These are phyloP conservation scores for Drosophila melanica DNA, from an alignment of 1,140 invertebrate species.

Conservation along the genomic window DNA sequence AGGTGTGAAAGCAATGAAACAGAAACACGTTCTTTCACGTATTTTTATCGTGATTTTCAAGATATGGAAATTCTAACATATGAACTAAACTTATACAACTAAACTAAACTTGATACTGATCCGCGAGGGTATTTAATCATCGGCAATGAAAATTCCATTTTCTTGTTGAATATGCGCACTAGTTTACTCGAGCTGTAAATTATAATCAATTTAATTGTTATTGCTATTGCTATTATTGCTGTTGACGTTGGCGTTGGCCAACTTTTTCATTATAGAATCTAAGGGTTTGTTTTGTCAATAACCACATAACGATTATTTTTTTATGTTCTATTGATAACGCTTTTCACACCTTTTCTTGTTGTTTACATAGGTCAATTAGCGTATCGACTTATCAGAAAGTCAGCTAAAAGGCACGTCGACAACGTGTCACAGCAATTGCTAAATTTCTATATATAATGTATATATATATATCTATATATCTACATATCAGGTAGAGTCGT, in stretches of 20 bases:
- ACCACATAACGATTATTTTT: conserved; percentile 10
- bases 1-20: too few species aligned
- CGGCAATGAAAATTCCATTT: too few species aligned
- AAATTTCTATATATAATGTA: background rate
- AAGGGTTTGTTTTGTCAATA: conserved; percentile 5
- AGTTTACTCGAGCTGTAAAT: conserved; percentile 26
- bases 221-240: background rate
- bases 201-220: conserved; percentile 30
- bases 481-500: too few species aligned
- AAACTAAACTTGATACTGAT: too few species aligned
- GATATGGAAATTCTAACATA: too few species aligned
- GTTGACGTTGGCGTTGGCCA: background rate
- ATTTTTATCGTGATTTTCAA: too few species aligned
- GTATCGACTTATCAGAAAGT: conserved; percentile 16
- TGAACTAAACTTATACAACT: too few species aligned
- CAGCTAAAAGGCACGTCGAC: conserved; percentile 7
- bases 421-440: background rate
- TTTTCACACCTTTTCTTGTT: conserved; percentile 33
- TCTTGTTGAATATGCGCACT: background rate
- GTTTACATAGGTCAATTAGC: conserved; percentile 41
- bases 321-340: conserved; percentile 34
- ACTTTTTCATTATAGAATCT: conserved; percentile 5
- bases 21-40: too few species aligned
- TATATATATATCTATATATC: background rate
- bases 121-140: too few species aligned